A percentile compares a stretch with the other conserved stretches of the same genome.
These are phyloP conservation scores for Neofelis nebulosa DNA, from an alignment of 2,113 vertebrate species.

Conservation along the genomic window DNA sequence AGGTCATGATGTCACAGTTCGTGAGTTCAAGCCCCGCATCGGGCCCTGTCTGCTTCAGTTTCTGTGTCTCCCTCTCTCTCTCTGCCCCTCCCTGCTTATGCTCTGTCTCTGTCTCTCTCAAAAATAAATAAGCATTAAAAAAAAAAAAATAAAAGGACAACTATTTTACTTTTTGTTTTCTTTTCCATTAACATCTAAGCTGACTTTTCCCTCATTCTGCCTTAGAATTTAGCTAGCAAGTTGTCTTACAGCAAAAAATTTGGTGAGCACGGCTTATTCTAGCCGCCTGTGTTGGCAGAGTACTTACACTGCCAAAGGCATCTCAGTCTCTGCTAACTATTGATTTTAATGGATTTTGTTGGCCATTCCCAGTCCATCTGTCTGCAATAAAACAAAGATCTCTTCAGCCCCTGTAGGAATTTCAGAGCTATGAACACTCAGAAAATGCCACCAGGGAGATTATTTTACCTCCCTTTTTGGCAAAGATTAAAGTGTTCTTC, in stretches of 20 bases:
- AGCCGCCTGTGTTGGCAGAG: neutral
- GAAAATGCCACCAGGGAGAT: constrained; percentile 64
- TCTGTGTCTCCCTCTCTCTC: too few species aligned
- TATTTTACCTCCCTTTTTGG: constrained; percentile 46
- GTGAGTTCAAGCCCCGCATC: too few species aligned
- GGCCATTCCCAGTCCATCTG: constrained; percentile 66
- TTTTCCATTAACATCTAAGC: neutral
- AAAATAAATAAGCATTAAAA: too few species aligned
- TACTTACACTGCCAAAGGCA: neutral
- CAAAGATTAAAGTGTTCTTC: constrained; percentile 57
- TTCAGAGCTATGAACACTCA: constrained; percentile 64
- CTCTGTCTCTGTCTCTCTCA: too few species aligned
- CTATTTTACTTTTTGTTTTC: neutral
- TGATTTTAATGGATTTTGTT: constrained; percentile 63
- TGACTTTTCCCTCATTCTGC: neutral
- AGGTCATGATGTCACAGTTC: too few species aligned
- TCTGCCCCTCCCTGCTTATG: too few species aligned
- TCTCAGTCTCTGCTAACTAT: constrained; percentile 26
- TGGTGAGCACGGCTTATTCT: neutral
- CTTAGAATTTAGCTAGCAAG: neutral
- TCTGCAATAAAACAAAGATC: constrained; percentile 71
- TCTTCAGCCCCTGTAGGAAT: constrained; percentile 52
- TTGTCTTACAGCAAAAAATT: neutral
- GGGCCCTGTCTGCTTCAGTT: too few species aligned
- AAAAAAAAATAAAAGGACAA: neutral